These are phyloP conservation scores for Gambusia yucatana DNA, from an alignment of 2,797 vertebrate genomes.

Conservation along the genomic window DNA sequence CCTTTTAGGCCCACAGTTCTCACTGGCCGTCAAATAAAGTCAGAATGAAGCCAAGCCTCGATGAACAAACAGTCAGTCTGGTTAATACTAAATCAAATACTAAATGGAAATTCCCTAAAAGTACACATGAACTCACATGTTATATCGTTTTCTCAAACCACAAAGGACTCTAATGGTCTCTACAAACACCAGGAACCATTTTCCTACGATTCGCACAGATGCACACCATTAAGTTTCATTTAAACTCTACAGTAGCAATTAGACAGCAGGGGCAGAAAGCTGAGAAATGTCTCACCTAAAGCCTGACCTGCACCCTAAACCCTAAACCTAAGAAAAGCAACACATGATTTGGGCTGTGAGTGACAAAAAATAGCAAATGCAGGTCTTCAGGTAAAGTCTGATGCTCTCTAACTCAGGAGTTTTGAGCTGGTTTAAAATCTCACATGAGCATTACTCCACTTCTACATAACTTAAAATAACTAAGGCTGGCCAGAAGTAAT, in stretches of 20 bases:
- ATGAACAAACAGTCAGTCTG: constrained; percentile 6
- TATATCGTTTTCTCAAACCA: background rate
- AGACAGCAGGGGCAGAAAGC: background rate
- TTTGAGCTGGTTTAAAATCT: constrained; percentile 18
- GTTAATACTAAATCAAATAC: background rate
- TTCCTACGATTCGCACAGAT: background rate
- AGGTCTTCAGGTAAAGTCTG: constrained; percentile 5
- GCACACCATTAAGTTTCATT: background rate
- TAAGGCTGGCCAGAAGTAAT: constrained; percentile 49
- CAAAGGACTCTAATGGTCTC: background rate
- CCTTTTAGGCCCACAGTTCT: constrained; percentile 23
- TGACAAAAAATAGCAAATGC: constrained; percentile 6
- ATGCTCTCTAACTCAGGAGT: constrained; percentile 16
- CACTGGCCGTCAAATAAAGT: constrained; percentile 48
- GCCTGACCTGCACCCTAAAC: background rate
- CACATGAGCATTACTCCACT: constrained; percentile 28
- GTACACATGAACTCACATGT: background rate
- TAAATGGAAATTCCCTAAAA: background rate
- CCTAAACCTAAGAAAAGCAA: constrained; percentile 5
- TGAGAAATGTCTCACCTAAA: background rate
- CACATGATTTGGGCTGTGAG: background rate
- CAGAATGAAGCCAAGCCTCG: constrained; percentile 35
- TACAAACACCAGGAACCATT: background rate
- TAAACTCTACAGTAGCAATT: background rate
- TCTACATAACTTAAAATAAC: constrained; percentile 52